phyloP scores from a whole-genome alignment of 1,140 invertebrate genomes.

The Meloidogyne exigua region DNA sequence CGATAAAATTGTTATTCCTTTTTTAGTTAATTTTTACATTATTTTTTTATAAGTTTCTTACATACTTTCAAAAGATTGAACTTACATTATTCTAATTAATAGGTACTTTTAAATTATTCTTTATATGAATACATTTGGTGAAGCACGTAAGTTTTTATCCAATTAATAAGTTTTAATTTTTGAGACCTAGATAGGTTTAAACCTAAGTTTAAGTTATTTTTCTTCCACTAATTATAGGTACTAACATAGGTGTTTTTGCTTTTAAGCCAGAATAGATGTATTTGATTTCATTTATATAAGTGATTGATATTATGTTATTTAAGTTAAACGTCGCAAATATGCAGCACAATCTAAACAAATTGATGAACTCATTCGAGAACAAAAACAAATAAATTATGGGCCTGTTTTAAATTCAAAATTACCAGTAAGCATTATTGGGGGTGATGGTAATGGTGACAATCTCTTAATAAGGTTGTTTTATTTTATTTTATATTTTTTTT shows the following conservation, averaged over 20 bases:
- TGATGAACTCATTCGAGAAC: constrained; percentile 8
- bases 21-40: not conserved
- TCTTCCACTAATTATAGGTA: too few species aligned
- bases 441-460: constrained; percentile 9
- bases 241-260: too few species aligned
- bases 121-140: not conserved
- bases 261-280: too few species aligned
- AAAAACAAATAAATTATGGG: constrained; percentile 12
- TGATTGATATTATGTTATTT: not conserved
- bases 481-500: not conserved
- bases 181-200: too few species aligned
- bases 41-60: not conserved
- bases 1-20: not conserved
- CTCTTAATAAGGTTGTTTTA: constrained; percentile 3
- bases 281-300: too few species aligned
- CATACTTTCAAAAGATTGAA: too few species aligned
- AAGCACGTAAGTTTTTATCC: not conserved
- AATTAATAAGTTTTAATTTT: too few species aligned
- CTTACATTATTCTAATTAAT: too few species aligned
- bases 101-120: not conserved
- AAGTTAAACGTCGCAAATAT: constrained; percentile 16
- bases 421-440: not conserved
- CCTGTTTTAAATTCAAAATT: not conserved
- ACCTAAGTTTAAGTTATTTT: too few species aligned
- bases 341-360: not conserved